Evolutionary conservation across 2,888 invertebrate species (phyloP), one percentile per base, ranked within the genome.

Genomic region (Pterostichus madidus): DNA sequence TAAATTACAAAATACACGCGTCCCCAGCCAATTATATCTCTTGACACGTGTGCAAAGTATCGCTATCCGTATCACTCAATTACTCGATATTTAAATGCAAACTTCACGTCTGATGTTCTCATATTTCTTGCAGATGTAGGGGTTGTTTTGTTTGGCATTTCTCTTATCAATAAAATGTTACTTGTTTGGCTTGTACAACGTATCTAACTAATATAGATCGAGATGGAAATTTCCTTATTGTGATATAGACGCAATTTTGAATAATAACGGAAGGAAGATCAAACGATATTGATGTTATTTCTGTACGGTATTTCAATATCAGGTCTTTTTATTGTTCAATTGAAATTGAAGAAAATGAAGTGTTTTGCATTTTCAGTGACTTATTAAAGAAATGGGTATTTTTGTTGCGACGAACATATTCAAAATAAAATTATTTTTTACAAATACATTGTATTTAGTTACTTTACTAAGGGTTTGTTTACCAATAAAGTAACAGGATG

Each of bases 181-280:
- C 17, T 71, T 71, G 68, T 71, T 71, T 44, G 44, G 24, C 44
- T 39, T 71, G 17, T 71, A 71, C 68, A 71, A 44, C 32, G 35
- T 64, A 64, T 7, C 64, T 64, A 35, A 32, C 32, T 35, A 32
- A 32, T n/a, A 31, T 24, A 31, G 24, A 0, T 8, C 15, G 59
- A 13, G n/a, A 49, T 49, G n/a, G 5, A 5, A 49, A 64, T 64
- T 64, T 64, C 13, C 32, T 64, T 32, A 64, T n/a, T 61, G n/a
- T 64, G 17, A 39, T 5, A 39, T 5, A 32, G 10, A 64, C 24
- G 32, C 31, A 64, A 31, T 31, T 64, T 31, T 35, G 13, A 2
- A n/a, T 49, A n/a, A 49, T 10, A 49, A 64, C 2, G 35, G n/a
- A 64, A 32, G 32, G 17, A 56, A 64, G 64, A 64, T 64, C 64